Evolutionary conservation across 2,113 vertebrate species (phyloP).

Genomic region (Cebidichthys violaceus): DNA sequence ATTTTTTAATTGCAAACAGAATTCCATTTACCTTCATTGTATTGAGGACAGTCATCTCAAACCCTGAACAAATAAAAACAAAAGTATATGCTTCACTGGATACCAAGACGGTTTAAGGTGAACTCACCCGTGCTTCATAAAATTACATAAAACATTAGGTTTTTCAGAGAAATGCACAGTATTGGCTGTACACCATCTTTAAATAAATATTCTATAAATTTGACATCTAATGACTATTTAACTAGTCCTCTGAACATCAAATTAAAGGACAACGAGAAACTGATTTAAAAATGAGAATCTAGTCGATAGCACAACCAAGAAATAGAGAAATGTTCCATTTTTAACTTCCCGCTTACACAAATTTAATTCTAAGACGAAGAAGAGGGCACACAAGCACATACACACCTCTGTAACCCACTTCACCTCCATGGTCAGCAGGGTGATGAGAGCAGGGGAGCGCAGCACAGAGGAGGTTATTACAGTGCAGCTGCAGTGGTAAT

Average conservation of each 20-base stretch:
- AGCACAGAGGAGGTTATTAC: slow-evolving; percentile 56
- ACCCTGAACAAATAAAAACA: neutral
- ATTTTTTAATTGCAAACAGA: neutral
- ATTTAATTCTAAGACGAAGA: slow-evolving; percentile 9
- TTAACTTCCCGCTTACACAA: slow-evolving; percentile 4
- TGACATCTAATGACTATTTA: neutral
- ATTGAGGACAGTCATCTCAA: neutral
- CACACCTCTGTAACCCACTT: slow-evolving; percentile 21
- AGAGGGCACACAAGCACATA: neutral
- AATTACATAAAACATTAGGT: neutral
- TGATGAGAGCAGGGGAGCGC: slow-evolving; percentile 37
- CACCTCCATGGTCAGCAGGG: slow-evolving; percentile 48
- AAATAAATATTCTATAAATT: slow-evolving; percentile 1
- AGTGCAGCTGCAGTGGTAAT: slow-evolving; percentile 54
- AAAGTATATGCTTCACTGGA: neutral
- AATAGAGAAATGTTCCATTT: slow-evolving; percentile 2
- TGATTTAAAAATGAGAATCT: slow-evolving; percentile 2
- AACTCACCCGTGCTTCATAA: neutral
- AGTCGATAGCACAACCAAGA: neutral
- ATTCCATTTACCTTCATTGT: neutral
- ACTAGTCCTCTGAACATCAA: neutral
- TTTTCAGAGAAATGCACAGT: neutral
- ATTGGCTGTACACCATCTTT: neutral
- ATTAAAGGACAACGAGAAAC: neutral
- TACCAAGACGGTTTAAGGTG: neutral